A percentile compares a stretch with the other conserved stretches of the same genome.
phyloP scores from a whole-genome alignment of 2,113 vertebrate species.

The Crotalus helleri region DNA sequence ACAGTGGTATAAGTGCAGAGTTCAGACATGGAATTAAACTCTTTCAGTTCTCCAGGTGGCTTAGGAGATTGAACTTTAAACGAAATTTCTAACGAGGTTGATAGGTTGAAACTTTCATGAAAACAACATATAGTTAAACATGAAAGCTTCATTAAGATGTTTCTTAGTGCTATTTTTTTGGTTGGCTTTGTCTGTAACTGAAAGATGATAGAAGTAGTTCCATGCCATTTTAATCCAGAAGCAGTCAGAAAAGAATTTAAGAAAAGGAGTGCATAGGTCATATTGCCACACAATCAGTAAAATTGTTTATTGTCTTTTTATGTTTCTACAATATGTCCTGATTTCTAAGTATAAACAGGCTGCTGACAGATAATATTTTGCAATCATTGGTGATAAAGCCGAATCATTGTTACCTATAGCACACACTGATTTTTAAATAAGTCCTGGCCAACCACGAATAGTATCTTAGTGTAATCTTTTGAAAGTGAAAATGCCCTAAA shows the following conservation, averaged over 20 bases:
- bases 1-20: neutral
- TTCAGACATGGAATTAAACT: neutral
- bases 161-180: neutral
- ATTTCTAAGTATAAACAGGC: neutral
- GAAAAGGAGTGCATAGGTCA: fast-evolving
- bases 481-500: neutral
- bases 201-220: neutral
- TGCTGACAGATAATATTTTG: neutral
- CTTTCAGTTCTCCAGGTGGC: neutral
- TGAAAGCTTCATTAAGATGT: conserved; percentile 16
- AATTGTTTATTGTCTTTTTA: neutral
- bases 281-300: neutral
- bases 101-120: conserved; percentile 9
- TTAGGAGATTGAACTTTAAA: neutral
- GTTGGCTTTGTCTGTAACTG: neutral
- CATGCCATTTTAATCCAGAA: neutral
- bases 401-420: neutral
- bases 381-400: too few species aligned
- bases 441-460: neutral
- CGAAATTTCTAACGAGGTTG: neutral
- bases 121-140: conserved; percentile 13
- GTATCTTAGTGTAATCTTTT: neutral
- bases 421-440: neutral
- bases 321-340: neutral
- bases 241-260: neutral